Conservation (phyloP, 2,113 vertebrate genomes). For the Okapia johnstoni region DNA sequence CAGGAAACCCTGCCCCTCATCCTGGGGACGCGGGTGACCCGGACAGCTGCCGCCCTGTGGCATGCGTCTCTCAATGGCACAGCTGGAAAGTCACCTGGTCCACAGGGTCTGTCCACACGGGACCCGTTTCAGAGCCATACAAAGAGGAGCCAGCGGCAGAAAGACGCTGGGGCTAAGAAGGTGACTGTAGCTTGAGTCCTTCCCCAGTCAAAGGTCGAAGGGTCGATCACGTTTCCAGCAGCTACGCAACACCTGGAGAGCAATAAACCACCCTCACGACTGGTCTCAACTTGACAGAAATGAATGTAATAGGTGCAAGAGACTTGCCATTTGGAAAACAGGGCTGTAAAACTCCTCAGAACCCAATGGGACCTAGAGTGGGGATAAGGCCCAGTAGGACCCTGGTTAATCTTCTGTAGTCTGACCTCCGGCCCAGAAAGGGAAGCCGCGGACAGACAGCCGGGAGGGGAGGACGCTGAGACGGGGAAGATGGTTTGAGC, state of each 20-base stretch:
- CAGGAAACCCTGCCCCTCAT: not conserved
- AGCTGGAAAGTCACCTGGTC: not conserved
- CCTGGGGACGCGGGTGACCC: not conserved
- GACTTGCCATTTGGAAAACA: not conserved
- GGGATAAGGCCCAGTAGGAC: not conserved
- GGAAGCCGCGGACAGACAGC: not conserved
- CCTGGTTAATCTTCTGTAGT: rapidly evolving
- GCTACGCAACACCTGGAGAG: not conserved
- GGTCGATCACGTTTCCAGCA: rapidly evolving
- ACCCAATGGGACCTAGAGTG: not conserved
- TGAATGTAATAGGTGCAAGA: not conserved
- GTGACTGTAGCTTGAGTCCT: rapidly evolving
- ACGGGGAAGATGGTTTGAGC: not conserved
- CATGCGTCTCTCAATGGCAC: not conserved
- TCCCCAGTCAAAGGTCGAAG: rapidly evolving
- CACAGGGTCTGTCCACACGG: rapidly evolving
- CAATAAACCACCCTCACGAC: no score
- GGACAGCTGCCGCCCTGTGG: rapidly evolving
- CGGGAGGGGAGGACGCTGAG: no score
- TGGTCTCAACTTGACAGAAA: not conserved
- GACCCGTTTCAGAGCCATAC: not conserved
- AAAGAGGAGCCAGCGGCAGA: not conserved
- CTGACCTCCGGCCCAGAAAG: not conserved
- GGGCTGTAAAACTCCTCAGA: not conserved
- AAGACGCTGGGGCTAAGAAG: rapidly evolving